These are phyloP conservation scores for Tragelaphus strepsiceros DNA, from an alignment of 2,113 vertebrate genomes.

Conservation along the genomic window DNA sequence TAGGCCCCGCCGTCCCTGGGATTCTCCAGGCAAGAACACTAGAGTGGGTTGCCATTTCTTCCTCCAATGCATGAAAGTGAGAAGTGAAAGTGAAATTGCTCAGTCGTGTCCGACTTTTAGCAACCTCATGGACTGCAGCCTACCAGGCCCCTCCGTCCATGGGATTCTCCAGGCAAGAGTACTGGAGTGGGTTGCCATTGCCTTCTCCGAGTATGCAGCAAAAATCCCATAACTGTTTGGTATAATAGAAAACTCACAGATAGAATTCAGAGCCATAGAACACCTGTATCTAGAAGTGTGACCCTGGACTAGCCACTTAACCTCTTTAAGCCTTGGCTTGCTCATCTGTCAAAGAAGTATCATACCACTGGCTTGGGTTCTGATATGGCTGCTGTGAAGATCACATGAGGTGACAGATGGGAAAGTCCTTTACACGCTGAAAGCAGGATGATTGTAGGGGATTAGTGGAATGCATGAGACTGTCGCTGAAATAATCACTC, in stretches of 20 bases:
- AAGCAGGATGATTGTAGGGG: background rate
- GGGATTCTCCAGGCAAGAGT: no score
- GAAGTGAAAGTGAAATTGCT: no score
- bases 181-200: no score
- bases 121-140: no score
- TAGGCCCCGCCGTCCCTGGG: no score
- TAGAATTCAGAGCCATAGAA: background rate
- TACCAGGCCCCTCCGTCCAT: no score
- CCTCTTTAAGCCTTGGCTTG: background rate
- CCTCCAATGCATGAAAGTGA: no score
- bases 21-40: no score
- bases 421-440: background rate
- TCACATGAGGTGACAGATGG: background rate
- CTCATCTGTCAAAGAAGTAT: background rate
- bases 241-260: background rate
- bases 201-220: background rate
- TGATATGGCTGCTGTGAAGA: background rate
- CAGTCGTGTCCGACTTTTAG: no score
- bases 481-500: background rate
- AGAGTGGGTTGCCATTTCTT: no score
- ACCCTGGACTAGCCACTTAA: background rate
- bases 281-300: background rate
- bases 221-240: background rate
- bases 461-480: background rate
- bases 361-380: background rate